These are phyloP conservation scores for Melanerpes formicivorus DNA, from an alignment of 2,113 vertebrate species.

Conservation along the genomic window DNA sequence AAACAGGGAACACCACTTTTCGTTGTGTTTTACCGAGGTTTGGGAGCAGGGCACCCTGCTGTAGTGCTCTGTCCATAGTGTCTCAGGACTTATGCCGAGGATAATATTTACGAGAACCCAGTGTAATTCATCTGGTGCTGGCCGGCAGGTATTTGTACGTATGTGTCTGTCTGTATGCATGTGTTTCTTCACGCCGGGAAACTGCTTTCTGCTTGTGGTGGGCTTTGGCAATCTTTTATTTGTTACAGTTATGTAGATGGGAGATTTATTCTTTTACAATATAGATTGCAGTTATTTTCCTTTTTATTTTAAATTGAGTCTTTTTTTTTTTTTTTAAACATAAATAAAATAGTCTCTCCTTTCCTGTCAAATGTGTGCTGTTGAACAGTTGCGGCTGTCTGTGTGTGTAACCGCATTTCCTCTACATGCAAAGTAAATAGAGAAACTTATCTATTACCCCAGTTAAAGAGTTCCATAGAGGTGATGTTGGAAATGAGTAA, in stretches of 20 bases:
- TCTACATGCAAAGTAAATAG: slow-evolving; percentile 38
- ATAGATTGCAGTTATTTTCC: not conserved
- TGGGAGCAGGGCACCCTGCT: not conserved
- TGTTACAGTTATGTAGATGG: not conserved
- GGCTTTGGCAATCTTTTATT: not conserved
- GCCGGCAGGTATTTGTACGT: slow-evolving; percentile 33
- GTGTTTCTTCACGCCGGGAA: not conserved
- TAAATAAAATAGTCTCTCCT: slow-evolving; percentile 3
- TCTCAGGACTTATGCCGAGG: not conserved
- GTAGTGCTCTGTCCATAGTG: not conserved
- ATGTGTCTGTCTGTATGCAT: not conserved
- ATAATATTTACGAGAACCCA: not conserved
- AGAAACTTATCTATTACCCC: slow-evolving; percentile 49
- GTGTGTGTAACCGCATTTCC: slow-evolving; percentile 39
- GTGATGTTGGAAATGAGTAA: slow-evolving; percentile 46
- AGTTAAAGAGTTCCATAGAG: slow-evolving; percentile 50
- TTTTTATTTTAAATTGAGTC: not conserved
- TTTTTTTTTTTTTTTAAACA: not conserved
- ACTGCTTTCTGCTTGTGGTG: not conserved
- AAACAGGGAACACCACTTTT: slow-evolving; percentile 33
- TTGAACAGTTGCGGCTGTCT: not conserved
- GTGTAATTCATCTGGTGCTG: not conserved
- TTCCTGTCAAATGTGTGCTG: not conserved
- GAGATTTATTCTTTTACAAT: not conserved
- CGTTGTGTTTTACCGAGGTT: slow-evolving; percentile 9